Conservation (phyloP, 2,888 invertebrate species). For the Agrilus mali region DNA sequence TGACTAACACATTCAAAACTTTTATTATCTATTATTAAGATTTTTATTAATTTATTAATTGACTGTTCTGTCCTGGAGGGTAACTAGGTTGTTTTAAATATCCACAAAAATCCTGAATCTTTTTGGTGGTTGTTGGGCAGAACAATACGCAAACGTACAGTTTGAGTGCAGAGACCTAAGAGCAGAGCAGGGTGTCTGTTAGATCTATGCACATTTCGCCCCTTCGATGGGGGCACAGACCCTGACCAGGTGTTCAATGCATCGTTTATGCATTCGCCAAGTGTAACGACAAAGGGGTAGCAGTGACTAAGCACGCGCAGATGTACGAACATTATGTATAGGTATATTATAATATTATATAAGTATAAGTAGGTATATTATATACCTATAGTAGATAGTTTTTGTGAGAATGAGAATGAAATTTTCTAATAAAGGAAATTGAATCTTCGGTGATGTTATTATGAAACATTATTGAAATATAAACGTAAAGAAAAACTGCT, state of each 20-base stretch:
- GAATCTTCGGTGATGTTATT: no score
- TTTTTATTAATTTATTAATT: no score
- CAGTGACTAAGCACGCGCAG: slow-evolving; percentile 11
- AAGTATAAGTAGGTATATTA: not conserved
- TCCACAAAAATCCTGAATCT: not conserved
- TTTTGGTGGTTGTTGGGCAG: not conserved
- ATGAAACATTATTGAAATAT: no score
- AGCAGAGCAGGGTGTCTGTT: not conserved
- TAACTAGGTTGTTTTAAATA: no score
- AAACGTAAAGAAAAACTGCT: no score
- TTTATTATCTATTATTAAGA: no score
- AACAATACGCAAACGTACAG: not conserved
- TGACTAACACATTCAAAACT: no score
- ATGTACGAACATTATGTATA: slow-evolving; percentile 9
- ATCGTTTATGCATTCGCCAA: slow-evolving; percentile 16
- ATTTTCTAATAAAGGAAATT: no score
- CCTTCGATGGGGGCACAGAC: slow-evolving; percentile 5
- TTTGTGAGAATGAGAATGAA: no score
- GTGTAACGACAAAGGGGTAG: slow-evolving; percentile 16
- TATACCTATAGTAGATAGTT: not conserved
- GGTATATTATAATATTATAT: no score
- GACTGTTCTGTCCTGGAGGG: no score
- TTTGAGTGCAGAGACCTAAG: not conserved
- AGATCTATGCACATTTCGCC: not conserved
- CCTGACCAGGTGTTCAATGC: slow-evolving; percentile 17